Base-by-base conservation (phyloP, 2,888 invertebrate genomes). In the Calameuta filiformis region DNA sequence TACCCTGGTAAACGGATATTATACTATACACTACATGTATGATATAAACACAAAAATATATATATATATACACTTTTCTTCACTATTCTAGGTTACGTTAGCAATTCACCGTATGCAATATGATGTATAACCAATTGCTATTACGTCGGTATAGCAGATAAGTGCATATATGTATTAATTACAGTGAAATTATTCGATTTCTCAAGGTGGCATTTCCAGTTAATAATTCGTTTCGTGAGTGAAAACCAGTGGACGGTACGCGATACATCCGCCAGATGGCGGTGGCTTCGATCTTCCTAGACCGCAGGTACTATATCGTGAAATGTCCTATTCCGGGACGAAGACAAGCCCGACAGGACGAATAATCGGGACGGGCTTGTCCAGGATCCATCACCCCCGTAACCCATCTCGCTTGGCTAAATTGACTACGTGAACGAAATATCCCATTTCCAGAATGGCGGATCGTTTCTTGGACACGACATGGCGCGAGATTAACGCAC, bases 361-460 rank as follows among this genome's bases (percentile, higher is more conserved):
- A 11, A 71, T 71, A 71, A 33, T 33, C 71, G 15, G 71, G 12
- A 68, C 81, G 80, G 79, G 79, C 75, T 83, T 79, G 84, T 82
- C 81, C 76, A 81, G 77, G 82, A 87, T 87, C 83, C 85, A 87
- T 87, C 84, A 86, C 80, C 35, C 12, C 80, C 56, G 79, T 79
- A 35, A 73, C 75, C 85, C 85, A 85, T 87, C 84, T 83, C 81
- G 76, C 76, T 79, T 78, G 23, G 79, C 82, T 84, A 88, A 89
- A 89, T 88, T 89, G 87, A 89, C 87, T 88, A 89, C 89, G 89
- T 89, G 89, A 86, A 85, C 85, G 88, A 88, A 89, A 89, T 89
- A 89, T 85, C 84, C 85, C 69, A 79, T 79, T 77, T 75, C 74
- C 75, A 77, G 75, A 68, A 82, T 77, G 40, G 78, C 75, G 79